phyloP scores from a whole-genome alignment of 2,888 invertebrate species.

The Cryptus armator region DNA sequence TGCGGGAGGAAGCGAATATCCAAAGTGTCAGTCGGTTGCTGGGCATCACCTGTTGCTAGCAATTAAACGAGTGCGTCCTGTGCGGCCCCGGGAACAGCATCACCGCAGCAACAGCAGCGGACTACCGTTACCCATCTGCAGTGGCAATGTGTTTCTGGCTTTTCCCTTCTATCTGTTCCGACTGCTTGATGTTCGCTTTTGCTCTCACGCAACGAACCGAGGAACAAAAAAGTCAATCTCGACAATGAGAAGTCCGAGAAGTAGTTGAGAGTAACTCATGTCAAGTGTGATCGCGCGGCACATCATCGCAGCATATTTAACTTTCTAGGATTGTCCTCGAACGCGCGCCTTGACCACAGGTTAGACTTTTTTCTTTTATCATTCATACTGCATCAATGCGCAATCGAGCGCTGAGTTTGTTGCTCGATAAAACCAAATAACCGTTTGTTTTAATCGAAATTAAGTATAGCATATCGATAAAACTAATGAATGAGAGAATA shows the following conservation, averaged over 20 bases:
- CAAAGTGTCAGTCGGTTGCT: constrained; percentile 64
- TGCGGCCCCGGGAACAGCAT: constrained; percentile 31
- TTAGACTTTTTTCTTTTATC: constrained; percentile 29
- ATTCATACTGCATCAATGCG: not conserved
- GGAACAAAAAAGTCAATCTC: constrained; percentile 12
- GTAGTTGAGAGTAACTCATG: not conserved
- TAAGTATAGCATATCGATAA: no score
- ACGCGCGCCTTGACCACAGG: constrained; percentile 12
- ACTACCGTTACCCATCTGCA: constrained; percentile 33
- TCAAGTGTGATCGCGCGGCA: not conserved
- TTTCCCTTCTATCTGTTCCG: constrained; percentile 35
- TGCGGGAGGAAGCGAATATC: constrained; percentile 33
- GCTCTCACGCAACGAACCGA: constrained; percentile 2
- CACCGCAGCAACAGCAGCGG: constrained; percentile 10
- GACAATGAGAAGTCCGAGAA: not conserved
- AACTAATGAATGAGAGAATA: no score
- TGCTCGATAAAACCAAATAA: no score
- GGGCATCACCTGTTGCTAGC: constrained; percentile 80
- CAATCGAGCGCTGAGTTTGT: no score
- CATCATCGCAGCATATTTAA: not conserved
- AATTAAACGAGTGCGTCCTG: constrained; percentile 77
- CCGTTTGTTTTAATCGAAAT: no score
- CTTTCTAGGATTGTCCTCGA: constrained; percentile 24
- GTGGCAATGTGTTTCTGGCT: constrained; percentile 22
- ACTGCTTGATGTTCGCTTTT: constrained; percentile 7